phyloP scores from a whole-genome alignment of 2,888 invertebrate species.

The Tipula unca region DNA sequence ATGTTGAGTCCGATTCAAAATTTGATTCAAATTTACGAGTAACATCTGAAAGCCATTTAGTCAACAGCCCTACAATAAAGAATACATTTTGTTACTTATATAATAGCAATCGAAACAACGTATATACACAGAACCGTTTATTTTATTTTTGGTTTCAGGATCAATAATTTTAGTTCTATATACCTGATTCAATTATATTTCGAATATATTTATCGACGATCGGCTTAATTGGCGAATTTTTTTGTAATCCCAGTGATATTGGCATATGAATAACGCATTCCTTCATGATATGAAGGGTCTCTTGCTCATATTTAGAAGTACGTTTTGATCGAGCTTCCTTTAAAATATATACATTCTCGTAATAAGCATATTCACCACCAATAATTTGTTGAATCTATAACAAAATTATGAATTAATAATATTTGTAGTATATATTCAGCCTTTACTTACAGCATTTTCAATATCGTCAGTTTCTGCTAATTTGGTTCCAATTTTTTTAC shows the following conservation, averaged over 20 bases:
- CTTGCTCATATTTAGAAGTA: slow-evolving; percentile 35
- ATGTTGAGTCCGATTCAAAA: slow-evolving; percentile 49
- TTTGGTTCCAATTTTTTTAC: slow-evolving; percentile 56
- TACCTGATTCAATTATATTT: slow-evolving; percentile 62
- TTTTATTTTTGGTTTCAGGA: too few relatives aligned
- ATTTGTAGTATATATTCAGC: slow-evolving; percentile 44
- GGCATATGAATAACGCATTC: slow-evolving; percentile 76
- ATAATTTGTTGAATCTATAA: slow-evolving; percentile 49
- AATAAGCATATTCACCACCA: slow-evolving; percentile 65
- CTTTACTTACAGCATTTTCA: slow-evolving; percentile 49
- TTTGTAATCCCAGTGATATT: slow-evolving; percentile 70
- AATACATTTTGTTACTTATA: too few relatives aligned
- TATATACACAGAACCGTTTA: too few relatives aligned
- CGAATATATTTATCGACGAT: slow-evolving; percentile 57
- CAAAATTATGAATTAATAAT: neutral
- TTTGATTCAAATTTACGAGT: slow-evolving; percentile 51
- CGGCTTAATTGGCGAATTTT: slow-evolving; percentile 68
- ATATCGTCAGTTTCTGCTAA: slow-evolving; percentile 56
- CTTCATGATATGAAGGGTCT: slow-evolving; percentile 64
- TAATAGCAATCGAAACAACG: too few relatives aligned
- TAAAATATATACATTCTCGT: slow-evolving; percentile 66
- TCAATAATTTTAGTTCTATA: too few relatives aligned
- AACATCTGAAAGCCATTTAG: slow-evolving; percentile 71
- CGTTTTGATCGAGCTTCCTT: slow-evolving; percentile 55
- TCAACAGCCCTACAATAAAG: slow-evolving; percentile 49